Evolutionary conservation across 1,140 invertebrate species (phyloP).

Genomic region (Hermetia illucens): DNA sequence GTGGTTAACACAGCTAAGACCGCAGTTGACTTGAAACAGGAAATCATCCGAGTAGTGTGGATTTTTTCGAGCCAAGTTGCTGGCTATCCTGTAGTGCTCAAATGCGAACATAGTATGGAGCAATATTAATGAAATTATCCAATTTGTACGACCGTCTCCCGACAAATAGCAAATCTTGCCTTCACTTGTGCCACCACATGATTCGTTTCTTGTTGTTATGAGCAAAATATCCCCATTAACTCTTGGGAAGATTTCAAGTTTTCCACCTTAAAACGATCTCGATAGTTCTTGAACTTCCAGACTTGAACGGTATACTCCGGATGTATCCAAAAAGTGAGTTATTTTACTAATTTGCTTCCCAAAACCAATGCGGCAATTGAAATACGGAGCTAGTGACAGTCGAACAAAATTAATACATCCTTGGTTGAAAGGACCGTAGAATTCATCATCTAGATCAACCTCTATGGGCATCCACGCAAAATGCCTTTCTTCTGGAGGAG

Average conservation of each 20-base stretch:
- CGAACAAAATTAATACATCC: conserved; percentile 55
- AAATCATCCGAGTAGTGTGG: conserved; percentile 59
- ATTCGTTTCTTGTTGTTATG: conserved; percentile 33
- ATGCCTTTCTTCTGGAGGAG: conserved; percentile 37
- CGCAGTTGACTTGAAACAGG: conserved; percentile 65
- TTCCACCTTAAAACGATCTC: conserved; percentile 39
- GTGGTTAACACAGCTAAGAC: too few relatives aligned
- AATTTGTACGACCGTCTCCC: conserved; percentile 62
- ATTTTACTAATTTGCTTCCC: conserved; percentile 60
- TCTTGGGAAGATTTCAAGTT: conserved; percentile 41
- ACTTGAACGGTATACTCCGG: conserved; percentile 55
- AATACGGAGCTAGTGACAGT: conserved; percentile 42
- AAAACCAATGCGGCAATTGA: conserved; percentile 52
- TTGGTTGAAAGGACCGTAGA: conserved; percentile 44
- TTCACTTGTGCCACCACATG: conserved; percentile 37
- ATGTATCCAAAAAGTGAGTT: conserved; percentile 58
- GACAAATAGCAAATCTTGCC: conserved; percentile 42
- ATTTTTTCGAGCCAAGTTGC: conserved; percentile 41
- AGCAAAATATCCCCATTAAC: conserved; percentile 44
- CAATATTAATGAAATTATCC: conserved; percentile 69
- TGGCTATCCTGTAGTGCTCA: conserved; percentile 77
- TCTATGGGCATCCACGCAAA: conserved; percentile 59
- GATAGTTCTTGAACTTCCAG: conserved; percentile 35
- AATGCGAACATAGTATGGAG: conserved; percentile 73
- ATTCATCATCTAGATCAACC: conserved; percentile 46